phyloP scores from a whole-genome alignment of 1,140 invertebrate genomes.

The Polypedilum pembai region DNA sequence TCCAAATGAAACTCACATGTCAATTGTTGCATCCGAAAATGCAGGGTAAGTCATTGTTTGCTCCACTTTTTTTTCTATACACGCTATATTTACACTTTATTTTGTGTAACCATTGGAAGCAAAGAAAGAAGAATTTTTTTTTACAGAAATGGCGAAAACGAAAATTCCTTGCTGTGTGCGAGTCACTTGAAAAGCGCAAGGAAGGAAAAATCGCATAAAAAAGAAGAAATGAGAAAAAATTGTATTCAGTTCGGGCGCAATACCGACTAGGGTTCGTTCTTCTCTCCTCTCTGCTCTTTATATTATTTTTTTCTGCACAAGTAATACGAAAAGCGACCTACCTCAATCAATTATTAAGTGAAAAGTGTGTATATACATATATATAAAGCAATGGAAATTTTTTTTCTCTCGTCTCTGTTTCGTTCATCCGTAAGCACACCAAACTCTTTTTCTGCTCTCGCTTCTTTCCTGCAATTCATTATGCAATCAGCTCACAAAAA shows the following conservation, averaged over 20 bases:
- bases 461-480: too few species aligned
- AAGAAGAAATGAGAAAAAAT: neutral
- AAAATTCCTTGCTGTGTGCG: neutral
- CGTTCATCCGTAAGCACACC: too few species aligned
- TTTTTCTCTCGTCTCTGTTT: neutral
- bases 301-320: conserved; percentile 25
- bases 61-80: neutral
- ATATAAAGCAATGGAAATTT: conserved; percentile 2
- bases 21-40: conserved; percentile 56
- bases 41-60: conserved; percentile 48
- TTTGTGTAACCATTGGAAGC: neutral
- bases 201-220: neutral
- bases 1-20: conserved; percentile 50
- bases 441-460: too few species aligned
- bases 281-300: neutral
- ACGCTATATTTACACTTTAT: neutral
- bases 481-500: too few species aligned
- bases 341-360: conserved; percentile 28
- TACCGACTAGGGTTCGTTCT: conserved; percentile 10
- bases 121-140: neutral
- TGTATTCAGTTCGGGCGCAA: neutral
- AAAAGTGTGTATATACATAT: conserved; percentile 21
- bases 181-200: conserved; percentile 5
- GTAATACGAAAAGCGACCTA: conserved; percentile 20
- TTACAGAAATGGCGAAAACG: conserved; percentile 5